Base-by-base conservation (phyloP, 2,797 vertebrate genomes). In the Phalanger gymnotis region DNA sequence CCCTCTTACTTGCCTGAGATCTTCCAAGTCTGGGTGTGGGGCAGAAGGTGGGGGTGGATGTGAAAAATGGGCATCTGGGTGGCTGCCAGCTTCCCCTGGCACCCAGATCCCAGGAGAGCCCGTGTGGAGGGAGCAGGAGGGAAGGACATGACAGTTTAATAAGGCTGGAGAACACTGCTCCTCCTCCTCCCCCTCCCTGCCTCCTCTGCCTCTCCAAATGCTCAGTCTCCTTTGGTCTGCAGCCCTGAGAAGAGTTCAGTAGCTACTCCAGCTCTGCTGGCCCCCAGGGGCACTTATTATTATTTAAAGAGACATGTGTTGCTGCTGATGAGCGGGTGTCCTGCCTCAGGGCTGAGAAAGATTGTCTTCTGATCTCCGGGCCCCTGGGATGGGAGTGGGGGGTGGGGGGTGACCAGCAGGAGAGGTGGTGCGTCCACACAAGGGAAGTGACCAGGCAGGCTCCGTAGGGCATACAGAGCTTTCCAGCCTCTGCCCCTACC, bases 21-120 rank as follows among this genome's bases (percentile, higher is more conserved):
- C 27, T 52, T 66, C 9, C 14, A 91, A 91, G 53, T 58, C 90
- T 5, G 66, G 92, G 93, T 91, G 47, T 95, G 93, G 51, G 95
- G 89, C 92, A 89, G n/a, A 28, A 96, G 95, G 92, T 96, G 95
- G 91, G 93, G 92, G 94, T 53, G 66, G 93, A 0, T 2, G 57
- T 92, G 94, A 91, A 94, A 81, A 92, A 81, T 97, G 97, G 58
- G 90, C 13, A 54, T 96, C 97, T 1, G 3, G 90, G 95, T 93
- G 52, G 95, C 95, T 97, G 95, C 95, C 92, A 73, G 91, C 93
- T 97, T 96, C 91, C 95, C 90, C 58, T 92, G 95, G 92, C 57
- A 94, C 92, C 61, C 61, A 66, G 91, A 96, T 98, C 96, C 97
- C 95, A 92, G 94, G 96, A 98, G 97, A 98, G 73, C 95, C 53